Conservation (phyloP, 2,113 vertebrate genomes). For the Felis chaus region DNA sequence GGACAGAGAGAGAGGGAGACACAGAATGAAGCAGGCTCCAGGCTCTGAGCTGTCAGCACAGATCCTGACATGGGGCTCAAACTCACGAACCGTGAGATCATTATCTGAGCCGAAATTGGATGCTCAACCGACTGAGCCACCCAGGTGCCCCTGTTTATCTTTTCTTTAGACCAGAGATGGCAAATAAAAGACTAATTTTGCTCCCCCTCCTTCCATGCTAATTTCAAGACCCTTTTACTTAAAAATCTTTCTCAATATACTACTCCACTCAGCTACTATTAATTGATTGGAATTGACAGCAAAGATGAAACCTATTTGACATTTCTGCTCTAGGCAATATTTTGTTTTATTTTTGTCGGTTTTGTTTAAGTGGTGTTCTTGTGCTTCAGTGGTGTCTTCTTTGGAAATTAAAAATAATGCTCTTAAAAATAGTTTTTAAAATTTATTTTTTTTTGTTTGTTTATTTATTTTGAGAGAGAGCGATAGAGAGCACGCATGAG, state of each 20-base stretch:
- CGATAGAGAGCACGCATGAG: too few relatives aligned
- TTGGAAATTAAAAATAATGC: slow-evolving; percentile 35
- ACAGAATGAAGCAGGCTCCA: too few relatives aligned
- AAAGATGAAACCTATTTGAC: not conserved
- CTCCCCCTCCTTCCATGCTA: not conserved
- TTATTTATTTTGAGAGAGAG: too few relatives aligned
- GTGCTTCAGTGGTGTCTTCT: not conserved
- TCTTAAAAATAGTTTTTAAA: too few relatives aligned
- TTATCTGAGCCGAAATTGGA: too few relatives aligned
- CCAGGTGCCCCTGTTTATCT: not conserved
- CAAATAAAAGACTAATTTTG: not conserved
- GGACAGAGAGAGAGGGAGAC: too few relatives aligned
- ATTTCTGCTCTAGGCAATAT: not conserved
- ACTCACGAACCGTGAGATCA: too few relatives aligned
- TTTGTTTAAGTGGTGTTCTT: not conserved
- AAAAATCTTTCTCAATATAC: not conserved
- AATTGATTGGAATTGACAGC: not conserved
- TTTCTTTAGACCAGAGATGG: not conserved
- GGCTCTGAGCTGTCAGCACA: too few relatives aligned
- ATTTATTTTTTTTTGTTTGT: too few relatives aligned
- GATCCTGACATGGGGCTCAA: too few relatives aligned
- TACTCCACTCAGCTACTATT: not conserved
- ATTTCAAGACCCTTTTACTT: not conserved
- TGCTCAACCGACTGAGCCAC: too few relatives aligned
- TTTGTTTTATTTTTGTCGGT: not conserved